phyloP scores from a whole-genome alignment of 2,888 invertebrate genomes.

The Lamellibrachia satsuma region DNA sequence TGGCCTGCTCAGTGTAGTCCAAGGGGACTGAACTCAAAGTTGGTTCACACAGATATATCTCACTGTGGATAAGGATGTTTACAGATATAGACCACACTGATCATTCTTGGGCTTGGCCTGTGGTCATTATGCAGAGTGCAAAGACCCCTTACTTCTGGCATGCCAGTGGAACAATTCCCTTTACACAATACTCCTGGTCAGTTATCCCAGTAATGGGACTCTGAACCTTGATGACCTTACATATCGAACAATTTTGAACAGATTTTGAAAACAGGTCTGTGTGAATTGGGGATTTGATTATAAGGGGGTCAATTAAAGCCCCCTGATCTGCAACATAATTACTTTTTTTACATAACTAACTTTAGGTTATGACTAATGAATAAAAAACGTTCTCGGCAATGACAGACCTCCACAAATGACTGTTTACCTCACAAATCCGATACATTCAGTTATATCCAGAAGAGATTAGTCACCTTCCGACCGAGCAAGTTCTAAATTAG shows the following conservation, averaged over 20 bases:
- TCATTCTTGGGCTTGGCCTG: background rate
- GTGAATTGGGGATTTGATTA: background rate
- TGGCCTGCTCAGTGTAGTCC: background rate
- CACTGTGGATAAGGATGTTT: conserved; percentile 5
- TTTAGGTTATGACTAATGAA: background rate
- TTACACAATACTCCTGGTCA: background rate
- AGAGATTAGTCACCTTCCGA: background rate
- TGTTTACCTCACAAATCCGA: background rate
- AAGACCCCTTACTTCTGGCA: no score
- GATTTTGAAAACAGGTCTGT: background rate
- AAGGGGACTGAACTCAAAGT: background rate
- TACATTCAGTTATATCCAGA: background rate
- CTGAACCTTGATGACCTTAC: background rate
- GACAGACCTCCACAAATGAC: background rate
- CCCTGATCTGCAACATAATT: background rate
- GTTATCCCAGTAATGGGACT: background rate
- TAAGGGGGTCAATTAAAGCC: background rate
- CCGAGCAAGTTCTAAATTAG: background rate
- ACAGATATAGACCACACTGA: background rate
- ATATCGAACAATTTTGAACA: background rate
- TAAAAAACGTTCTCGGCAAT: background rate
- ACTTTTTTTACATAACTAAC: background rate
- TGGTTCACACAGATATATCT: background rate
- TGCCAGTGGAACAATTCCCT: background rate
- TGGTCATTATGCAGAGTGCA: background rate